Conservation (phyloP, 2,797 vertebrate genomes). For the Buceros bicornis region DNA sequence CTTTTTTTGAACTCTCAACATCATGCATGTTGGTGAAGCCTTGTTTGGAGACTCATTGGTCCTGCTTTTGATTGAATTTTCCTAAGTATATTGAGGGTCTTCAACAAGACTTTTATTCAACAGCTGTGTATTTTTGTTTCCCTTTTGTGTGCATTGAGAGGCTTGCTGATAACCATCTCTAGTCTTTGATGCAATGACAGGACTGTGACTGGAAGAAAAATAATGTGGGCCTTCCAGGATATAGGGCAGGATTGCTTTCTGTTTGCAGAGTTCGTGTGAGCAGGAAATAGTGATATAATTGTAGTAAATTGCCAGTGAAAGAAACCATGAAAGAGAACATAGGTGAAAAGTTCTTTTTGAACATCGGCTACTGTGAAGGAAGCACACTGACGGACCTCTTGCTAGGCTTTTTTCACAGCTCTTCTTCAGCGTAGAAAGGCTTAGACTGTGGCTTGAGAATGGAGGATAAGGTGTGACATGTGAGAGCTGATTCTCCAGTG, state of each 20-base stretch:
- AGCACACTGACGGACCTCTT: neutral
- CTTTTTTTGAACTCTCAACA: neutral
- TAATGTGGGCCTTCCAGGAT: neutral
- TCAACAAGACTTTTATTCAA: neutral
- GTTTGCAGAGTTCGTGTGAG: neutral
- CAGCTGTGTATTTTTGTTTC: neutral
- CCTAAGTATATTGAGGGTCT: accelerated
- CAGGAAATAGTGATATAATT: neutral
- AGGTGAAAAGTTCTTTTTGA: neutral
- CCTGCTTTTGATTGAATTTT: neutral
- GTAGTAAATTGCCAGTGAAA: neutral
- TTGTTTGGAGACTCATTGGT: neutral
- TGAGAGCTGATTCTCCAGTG: neutral
- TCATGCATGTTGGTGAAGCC: neutral
- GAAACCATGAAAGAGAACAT: neutral
- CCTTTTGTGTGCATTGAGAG: neutral
- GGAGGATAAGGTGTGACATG: neutral
- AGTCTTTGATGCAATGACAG: neutral
- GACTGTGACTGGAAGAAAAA: neutral
- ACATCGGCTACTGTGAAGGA: neutral
- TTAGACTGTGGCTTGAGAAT: neutral
- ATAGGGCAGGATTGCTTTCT: neutral
- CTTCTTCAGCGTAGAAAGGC: neutral
- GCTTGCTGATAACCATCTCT: neutral
- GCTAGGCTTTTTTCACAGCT: neutral